phyloP scores from a whole-genome alignment of 2,888 invertebrate species.

The Oscheius sp. region DNA sequence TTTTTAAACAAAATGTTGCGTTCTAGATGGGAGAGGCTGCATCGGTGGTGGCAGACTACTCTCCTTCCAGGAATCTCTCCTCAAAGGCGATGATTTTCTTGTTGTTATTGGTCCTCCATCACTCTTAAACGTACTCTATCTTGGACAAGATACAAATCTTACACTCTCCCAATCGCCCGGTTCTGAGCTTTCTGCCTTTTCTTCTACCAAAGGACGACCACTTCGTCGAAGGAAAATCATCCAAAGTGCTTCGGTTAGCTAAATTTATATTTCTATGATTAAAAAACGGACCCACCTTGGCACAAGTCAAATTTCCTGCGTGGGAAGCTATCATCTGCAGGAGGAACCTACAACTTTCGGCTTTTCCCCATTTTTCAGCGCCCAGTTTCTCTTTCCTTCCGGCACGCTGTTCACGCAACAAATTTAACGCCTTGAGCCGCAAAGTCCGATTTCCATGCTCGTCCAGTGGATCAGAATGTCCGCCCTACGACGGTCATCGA shows the following conservation, averaged over 20 bases:
- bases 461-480: conserved; percentile 41
- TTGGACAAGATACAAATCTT: neutral
- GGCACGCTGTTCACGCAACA: conserved; percentile 7
- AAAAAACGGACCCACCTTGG: conserved; percentile 36
- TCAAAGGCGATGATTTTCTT: neutral
- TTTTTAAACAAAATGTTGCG: conserved; percentile 49
- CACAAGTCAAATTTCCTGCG: conserved; percentile 56
- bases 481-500: conserved; percentile 44
- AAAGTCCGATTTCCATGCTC: neutral
- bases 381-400: conserved; percentile 68
- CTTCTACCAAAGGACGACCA: conserved; percentile 51
- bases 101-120: too few relatives aligned
- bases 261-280: conserved; percentile 1
- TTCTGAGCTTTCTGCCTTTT: conserved; percentile 49
- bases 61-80: conserved; percentile 56
- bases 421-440: conserved; percentile 19
- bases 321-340: conserved; percentile 63
- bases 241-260: conserved; percentile 58
- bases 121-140: neutral
- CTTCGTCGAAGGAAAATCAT: conserved; percentile 52
- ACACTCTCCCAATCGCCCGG: conserved; percentile 46
- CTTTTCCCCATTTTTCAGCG: too few relatives aligned
- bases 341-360: too few relatives aligned
- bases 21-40: conserved; percentile 44
- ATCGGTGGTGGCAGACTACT: conserved; percentile 54